Conservation (phyloP, 2,113 vertebrate species). For the Bubo scandiacus region DNA sequence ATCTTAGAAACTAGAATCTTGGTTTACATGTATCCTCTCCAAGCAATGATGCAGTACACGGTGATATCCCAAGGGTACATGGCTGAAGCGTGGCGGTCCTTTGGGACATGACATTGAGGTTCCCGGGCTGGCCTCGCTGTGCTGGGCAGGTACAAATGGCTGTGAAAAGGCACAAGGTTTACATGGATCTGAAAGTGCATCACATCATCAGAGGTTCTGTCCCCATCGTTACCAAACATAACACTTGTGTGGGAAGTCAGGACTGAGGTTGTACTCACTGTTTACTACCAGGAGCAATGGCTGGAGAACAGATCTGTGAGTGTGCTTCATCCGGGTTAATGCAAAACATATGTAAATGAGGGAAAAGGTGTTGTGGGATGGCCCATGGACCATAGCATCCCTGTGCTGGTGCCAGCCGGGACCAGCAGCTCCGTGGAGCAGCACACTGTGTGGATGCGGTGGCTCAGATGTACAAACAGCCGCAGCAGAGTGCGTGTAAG, state of each 20-base stretch:
- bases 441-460: fast-evolving
- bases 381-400: not conserved
- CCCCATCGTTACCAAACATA: fast-evolving
- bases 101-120: not conserved
- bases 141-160: not conserved
- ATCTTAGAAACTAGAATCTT: not conserved
- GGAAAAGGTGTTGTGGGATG: not conserved
- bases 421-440: not conserved
- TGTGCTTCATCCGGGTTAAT: not conserved
- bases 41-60: not conserved
- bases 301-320: not conserved
- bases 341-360: not conserved
- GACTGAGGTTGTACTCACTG: not conserved
- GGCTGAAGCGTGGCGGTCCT: not conserved
- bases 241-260: not conserved
- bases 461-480: not conserved
- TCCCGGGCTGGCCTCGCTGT: fast-evolving
- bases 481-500: fast-evolving
- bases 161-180: not conserved
- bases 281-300: not conserved
- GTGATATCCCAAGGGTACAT: fast-evolving
- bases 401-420: not conserved
- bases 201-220: not conserved
- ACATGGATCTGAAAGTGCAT: not conserved
- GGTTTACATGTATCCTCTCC: not conserved